phyloP scores from a whole-genome alignment of 2,888 invertebrate species.

The Xestoiulus laeticollis region DNA sequence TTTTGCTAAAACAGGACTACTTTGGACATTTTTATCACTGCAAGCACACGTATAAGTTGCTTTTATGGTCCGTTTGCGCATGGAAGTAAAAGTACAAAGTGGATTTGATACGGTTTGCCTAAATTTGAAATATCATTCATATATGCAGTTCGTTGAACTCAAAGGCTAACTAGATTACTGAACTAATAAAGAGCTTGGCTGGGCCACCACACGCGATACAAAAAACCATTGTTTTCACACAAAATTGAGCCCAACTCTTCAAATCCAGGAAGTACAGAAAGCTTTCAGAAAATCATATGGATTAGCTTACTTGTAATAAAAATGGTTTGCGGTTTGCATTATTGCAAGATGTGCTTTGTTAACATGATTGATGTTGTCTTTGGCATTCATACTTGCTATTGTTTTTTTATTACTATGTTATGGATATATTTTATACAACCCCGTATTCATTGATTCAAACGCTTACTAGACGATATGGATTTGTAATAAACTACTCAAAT shows the following conservation, averaged over 20 bases:
- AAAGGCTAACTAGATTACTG: neutral
- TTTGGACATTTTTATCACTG: too few relatives aligned
- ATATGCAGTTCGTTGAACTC: neutral
- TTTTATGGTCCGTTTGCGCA: too few relatives aligned
- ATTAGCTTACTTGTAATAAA: neutral
- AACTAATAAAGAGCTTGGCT: neutral
- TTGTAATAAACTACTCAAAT: neutral
- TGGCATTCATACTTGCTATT: neutral
- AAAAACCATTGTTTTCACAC: neutral
- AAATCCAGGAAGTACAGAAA: too few relatives aligned
- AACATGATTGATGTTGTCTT: neutral
- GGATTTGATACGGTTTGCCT: neutral
- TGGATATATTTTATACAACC: neutral
- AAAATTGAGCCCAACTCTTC: neutral
- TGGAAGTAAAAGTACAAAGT: neutral
- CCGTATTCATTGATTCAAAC: neutral
- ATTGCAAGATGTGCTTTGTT: neutral
- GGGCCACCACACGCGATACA: neutral
- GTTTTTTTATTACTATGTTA: neutral
- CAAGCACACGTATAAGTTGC: too few relatives aligned
- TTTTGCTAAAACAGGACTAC: too few relatives aligned
- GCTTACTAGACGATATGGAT: neutral
- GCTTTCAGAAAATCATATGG: too few relatives aligned
- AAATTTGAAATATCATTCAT: neutral
- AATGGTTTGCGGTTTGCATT: neutral